Base-by-base conservation (phyloP, 2,797 vertebrate genomes). In the Enteromius afrohamiltoni region DNA sequence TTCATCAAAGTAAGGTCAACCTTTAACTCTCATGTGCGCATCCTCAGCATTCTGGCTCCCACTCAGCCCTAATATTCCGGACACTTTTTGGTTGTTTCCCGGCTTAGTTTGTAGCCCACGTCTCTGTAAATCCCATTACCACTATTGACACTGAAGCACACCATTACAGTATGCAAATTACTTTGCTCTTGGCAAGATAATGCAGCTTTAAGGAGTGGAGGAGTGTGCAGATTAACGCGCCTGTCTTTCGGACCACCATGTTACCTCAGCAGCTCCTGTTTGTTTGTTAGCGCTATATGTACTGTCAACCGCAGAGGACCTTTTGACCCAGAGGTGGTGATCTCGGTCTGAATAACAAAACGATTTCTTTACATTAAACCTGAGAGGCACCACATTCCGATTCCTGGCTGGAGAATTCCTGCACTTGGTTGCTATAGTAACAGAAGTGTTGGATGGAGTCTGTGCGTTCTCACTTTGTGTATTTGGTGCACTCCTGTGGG, bases 401-500 rank as follows among this genome's bases (percentile, higher is more conserved):
- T 76, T 82, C 73, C 26, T 65, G 60, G 68, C 92, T 90, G 81
- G 91, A 86, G 91, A 93, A 93, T 91, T 93, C 90, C 77, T 86
- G 89, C 90, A 91, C 92, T 85, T 85, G 86, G 93, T 95, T 95
- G 93, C 94, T 92, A 87, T 91, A 92, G 94, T 89, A 95, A 94
- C 94, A 87, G 88, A 84, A 90, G 85, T 91, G 83, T 88, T 37
- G 89, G 87, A 89, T 90, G 88, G 87, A 82, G 86, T 80, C 37
- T 82, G 85, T 89, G 86, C 86, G 83, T 88, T 91, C 16, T 55
- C 68, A 73, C 86, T 89, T 90, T 89, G 88, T 89, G 89, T 92
- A 85, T 68, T 69, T 90, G 88, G 89, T 92, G 89, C 88, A 86
- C 89, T 86, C 87, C 91, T 92, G 88, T 91, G 89, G 89, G 91